Conservation (phyloP, 2,888 invertebrate genomes). For the Sclerodermus sp. region DNA sequence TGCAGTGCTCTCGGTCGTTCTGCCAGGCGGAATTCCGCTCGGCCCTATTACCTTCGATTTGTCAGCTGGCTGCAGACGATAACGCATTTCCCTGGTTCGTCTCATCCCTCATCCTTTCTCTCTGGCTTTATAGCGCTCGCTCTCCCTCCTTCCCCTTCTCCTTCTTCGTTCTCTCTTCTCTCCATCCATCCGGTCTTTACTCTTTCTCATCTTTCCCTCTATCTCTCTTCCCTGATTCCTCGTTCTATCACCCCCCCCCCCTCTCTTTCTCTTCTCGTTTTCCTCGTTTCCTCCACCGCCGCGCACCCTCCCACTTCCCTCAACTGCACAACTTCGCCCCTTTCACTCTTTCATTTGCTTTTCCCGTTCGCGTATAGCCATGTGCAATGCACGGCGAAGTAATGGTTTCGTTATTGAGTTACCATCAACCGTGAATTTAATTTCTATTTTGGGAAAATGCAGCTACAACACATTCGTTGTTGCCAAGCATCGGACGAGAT, state of each 20-base stretch:
- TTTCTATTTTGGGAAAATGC: slow-evolving; percentile 33
- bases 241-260: slow-evolving; percentile 6
- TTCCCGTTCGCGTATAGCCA: slow-evolving; percentile 23
- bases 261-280: slow-evolving; percentile 7
- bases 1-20: slow-evolving; percentile 37
- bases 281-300: slow-evolving; percentile 10
- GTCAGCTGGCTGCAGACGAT: slow-evolving; percentile 51
- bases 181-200: not conserved
- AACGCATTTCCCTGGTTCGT: slow-evolving; percentile 45
- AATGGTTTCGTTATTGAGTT: slow-evolving; percentile 41
- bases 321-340: slow-evolving; percentile 5
- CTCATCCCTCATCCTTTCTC: slow-evolving; percentile 23
- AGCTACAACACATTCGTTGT: slow-evolving; percentile 9
- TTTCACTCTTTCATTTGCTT: slow-evolving; percentile 15
- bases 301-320: slow-evolving; percentile 6
- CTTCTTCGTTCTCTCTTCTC: not conserved
- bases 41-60: slow-evolving; percentile 52
- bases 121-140: not conserved
- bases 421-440: slow-evolving; percentile 32
- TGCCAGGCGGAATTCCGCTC: slow-evolving; percentile 44
- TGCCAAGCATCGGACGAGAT: slow-evolving; percentile 7
- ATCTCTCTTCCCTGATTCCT: too few relatives aligned
- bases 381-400: slow-evolving; percentile 28
- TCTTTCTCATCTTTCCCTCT: too few relatives aligned
- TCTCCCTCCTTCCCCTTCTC: not conserved